These are phyloP conservation scores for Blera fallax DNA, from an alignment of 2,888 invertebrate species.

Conservation along the genomic window DNA sequence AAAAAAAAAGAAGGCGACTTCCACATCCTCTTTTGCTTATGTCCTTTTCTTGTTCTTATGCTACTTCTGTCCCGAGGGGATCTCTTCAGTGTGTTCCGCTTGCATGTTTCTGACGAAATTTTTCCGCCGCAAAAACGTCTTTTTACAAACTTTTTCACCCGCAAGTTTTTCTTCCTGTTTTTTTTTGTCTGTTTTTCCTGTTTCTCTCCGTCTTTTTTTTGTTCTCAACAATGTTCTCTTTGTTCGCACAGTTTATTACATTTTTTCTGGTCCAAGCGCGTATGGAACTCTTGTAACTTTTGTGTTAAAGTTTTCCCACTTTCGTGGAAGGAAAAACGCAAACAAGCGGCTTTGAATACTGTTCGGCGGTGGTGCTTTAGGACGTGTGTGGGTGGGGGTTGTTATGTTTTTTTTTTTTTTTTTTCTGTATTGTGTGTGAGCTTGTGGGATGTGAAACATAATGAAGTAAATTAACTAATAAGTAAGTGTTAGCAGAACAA, in stretches of 20 bases:
- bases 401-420: background rate
- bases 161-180: conserved; percentile 37
- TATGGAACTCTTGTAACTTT: conserved; percentile 51
- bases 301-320: conserved; percentile 44
- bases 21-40: conserved; percentile 75
- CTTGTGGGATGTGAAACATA: conserved; percentile 36
- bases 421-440: background rate
- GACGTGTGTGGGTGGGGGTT: background rate
- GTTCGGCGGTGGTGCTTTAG: background rate
- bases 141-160: conserved; percentile 66
- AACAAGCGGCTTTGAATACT: conserved; percentile 47
- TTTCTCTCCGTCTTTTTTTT: conserved; percentile 26
- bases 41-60: conserved; percentile 43
- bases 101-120: conserved; percentile 68
- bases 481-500: conserved; percentile 34
- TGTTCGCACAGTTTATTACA: conserved; percentile 70
- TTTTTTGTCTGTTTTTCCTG: conserved; percentile 30
- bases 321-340: conserved; percentile 16
- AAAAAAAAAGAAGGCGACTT: conserved; percentile 74
- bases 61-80: conserved; percentile 41
- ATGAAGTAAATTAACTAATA: conserved; percentile 62
- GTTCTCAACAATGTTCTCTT: conserved; percentile 62
- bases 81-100: conserved; percentile 55
- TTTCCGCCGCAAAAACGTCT: conserved; percentile 71
- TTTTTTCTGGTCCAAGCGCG: conserved; percentile 41